phyloP scores from a whole-genome alignment of 2,888 invertebrate genomes.

The Andrena minutula region DNA sequence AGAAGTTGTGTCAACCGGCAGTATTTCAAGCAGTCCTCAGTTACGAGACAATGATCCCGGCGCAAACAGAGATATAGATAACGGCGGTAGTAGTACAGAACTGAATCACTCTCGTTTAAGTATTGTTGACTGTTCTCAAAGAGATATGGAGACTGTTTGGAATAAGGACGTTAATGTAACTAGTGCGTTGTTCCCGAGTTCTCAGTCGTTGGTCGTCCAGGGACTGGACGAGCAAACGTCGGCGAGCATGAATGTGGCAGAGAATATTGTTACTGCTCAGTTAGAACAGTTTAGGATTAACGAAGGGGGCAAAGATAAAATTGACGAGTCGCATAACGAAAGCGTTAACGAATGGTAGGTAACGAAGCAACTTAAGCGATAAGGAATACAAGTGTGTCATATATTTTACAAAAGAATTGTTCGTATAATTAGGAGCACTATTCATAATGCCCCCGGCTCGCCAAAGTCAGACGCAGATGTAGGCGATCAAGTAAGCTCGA shows the following conservation, averaged over 20 bases:
- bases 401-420: conserved; percentile 2
- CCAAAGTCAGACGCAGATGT: conserved; percentile 29
- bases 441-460: conserved; percentile 14
- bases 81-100: conserved; percentile 9
- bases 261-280: conserved; percentile 55
- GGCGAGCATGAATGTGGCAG: conserved; percentile 48
- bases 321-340: conserved; percentile 17
- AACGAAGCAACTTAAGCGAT: background rate
- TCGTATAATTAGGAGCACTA: conserved; percentile 36
- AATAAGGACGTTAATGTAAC: conserved; percentile 26
- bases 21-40: conserved; percentile 15
- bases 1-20: conserved; percentile 17
- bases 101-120: conserved; percentile 3
- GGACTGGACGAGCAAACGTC: conserved; percentile 58
- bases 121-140: conserved; percentile 1
- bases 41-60: conserved; percentile 18
- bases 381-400: background rate
- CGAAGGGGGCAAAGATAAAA: conserved; percentile 24
- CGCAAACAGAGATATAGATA: conserved; percentile 22
- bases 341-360: conserved; percentile 47
- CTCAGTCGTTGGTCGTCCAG: conserved; percentile 39
- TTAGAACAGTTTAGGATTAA: conserved; percentile 45
- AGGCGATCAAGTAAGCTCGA: conserved; percentile 24
- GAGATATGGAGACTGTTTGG: conserved; percentile 56
- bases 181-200: conserved; percentile 53